Evolutionary conservation across 2,888 invertebrate genomes (phyloP), one percentile per base, ranked within the genome.

Genomic region (Glyphotaelius pellucidus): DNA sequence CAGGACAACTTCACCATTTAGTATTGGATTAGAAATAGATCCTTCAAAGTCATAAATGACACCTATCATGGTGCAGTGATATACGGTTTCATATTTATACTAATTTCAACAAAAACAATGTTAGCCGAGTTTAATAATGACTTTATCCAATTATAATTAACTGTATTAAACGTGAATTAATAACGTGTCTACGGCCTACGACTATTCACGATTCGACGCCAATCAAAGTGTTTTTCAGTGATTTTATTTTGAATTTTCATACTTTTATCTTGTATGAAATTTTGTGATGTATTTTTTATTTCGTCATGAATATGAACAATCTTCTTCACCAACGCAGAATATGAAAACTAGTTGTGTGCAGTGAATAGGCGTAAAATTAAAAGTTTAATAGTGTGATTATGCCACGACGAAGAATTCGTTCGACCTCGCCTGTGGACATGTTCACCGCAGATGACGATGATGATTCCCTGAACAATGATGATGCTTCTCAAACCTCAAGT

Each of bases 361-460:
- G 67, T 67, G 25, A 67, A n/a, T 67, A 25, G 67, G n/a, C 7
- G 67, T 67, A 25, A 67, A 67, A 25, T 25, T 25, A 67, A 67
- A 9, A 25, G 5, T 19, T 1, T 12, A 31, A 30, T 52, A 31
- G 4, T 14, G 30, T 31, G 15, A 91, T 80, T 31, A 93, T 93
- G 93, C 93, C 93, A 35, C 92, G 93, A 80, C 90, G 92, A 84
- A 91, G 93, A 90, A 91, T 91, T 83, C 42, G 93, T 79, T 93
- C 93, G 30, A 38, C 85, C 31, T 93, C 93, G 7, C 93, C 93
- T 5, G 87, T 42, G 12, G 93, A 93, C 31, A 80, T 89, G 25
- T 84, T 93, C 52, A 83, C 87, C 31, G 90, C 92, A 30, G 93
- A 93, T 42, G 93, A 93, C 83, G 93, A 93, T 32, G 93, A 93